Evolutionary conservation across 2,113 vertebrate genomes (phyloP), one percentile per base, ranked within the genome.

Genomic region (Brevimyrus niger): DNA sequence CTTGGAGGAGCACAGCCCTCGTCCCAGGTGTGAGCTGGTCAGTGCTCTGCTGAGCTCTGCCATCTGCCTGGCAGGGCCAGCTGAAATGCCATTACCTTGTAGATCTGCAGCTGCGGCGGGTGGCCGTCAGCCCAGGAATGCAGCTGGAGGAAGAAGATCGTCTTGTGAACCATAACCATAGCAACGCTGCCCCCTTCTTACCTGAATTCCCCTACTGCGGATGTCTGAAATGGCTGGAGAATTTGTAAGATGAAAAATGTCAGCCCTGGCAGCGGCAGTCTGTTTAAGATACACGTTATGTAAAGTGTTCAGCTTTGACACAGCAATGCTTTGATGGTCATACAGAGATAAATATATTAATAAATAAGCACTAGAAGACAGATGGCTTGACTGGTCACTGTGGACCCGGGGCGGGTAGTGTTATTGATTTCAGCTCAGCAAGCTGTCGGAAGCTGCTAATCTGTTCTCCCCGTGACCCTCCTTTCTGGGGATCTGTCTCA

Each of bases 361-460:
- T 55, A 87, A 51, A 38, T 51, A 61, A 58, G n/a, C 13, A 31
- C 3, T 17, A n/a, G 48, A 23, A 31, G 85, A 53, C 47, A 31
- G 85, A 53, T 86, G 47, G 82, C 23, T 47, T 47, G 82, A 47
- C 82, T 84, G 82, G 85, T 86, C 48, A 86, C 47, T 86, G 85
- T 46, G 44, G 85, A 86, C 85, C 23, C 13, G 1, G 85, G 23
- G 47, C 5, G 13, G 48, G 47, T 21, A 23, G 47, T 9, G 85
- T n/a, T 87, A 58, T 87, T 61, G 86, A 87, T 87, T 86, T 82
- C 48, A 76, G 87, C 87, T 48, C 44, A 48, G 58, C n/a, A 35
- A 73, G 4, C 87, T 88, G 87, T 88, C 61, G 47, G 87, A 88
- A 73, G 7, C 87, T 5, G 88, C 88, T 88, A 61, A 76, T 82